Percentiles rank a stretch among this genome's conserved stretches.
phyloP scores from a whole-genome alignment of 2,888 invertebrate genomes.

The Callyntrura sp. region DNA sequence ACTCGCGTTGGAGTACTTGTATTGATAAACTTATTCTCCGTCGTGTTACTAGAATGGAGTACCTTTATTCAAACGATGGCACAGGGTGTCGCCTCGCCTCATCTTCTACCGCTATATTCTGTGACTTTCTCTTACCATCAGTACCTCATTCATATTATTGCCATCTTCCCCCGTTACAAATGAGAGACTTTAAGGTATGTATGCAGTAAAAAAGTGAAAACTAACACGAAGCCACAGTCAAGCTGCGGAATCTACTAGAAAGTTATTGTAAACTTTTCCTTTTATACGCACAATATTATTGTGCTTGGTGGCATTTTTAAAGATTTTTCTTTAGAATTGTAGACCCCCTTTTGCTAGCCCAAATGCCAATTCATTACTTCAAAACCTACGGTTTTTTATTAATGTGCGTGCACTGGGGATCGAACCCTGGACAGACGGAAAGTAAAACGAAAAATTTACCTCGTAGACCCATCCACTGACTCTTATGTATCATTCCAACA shows the following conservation, averaged over 20 bases:
- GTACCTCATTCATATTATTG: not conserved
- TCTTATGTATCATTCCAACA: conserved; percentile 14
- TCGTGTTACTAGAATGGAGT: conserved; percentile 7
- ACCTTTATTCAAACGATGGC: conserved; percentile 18
- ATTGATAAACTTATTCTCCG: not conserved
- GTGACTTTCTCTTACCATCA: not conserved
- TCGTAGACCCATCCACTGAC: too few species aligned
- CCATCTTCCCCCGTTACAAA: not conserved
- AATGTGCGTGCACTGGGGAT: not conserved
- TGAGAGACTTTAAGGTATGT: not conserved
- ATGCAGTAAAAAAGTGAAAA: not conserved
- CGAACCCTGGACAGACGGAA: too few species aligned
- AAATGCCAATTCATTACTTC: too few species aligned
- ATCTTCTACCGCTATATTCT: conserved; percentile 9
- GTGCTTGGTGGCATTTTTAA: too few species aligned
- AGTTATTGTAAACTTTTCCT: too few species aligned
- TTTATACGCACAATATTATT: too few species aligned
- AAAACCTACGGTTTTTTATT: too few species aligned
- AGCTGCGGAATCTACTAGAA: too few species aligned
- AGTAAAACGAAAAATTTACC: too few species aligned
- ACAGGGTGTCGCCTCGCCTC: conserved; percentile 52
- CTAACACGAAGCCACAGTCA: not conserved
- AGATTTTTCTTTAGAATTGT: too few species aligned
- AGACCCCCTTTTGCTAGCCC: not conserved
- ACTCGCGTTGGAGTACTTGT: not conserved